phyloP scores from a whole-genome alignment of 2,113 vertebrate genomes.

The Chiloscyllium plagiosum region DNA sequence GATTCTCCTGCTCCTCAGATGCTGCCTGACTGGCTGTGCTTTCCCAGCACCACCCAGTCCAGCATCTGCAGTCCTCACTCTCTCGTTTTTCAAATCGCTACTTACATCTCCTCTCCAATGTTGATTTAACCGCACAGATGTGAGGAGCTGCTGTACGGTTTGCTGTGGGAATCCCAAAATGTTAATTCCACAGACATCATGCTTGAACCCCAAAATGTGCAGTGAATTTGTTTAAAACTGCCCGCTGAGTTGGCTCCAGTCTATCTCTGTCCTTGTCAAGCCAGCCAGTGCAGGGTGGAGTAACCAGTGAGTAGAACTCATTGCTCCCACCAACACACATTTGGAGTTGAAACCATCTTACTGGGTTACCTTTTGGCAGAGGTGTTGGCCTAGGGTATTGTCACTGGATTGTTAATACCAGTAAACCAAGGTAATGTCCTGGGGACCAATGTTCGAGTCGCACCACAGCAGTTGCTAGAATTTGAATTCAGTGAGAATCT shows the following conservation, averaged over 20 bases:
- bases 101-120: background rate
- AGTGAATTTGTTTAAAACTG: background rate
- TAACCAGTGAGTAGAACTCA: background rate
- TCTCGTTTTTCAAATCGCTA: background rate
- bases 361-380: background rate
- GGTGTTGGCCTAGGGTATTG: too few relatives aligned
- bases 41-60: too few relatives aligned
- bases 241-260: background rate
- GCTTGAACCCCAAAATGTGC: background rate
- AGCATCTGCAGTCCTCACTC: background rate
- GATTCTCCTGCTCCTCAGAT: too few relatives aligned
- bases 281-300: background rate
- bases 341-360: background rate
- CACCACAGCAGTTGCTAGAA: too few relatives aligned
- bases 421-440: too few relatives aligned
- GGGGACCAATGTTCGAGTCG: too few relatives aligned
- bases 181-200: too few relatives aligned
- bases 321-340: background rate
- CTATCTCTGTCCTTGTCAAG: background rate
- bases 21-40: too few relatives aligned
- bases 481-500: too few relatives aligned
- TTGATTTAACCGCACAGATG: too few relatives aligned
- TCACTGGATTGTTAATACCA: too few relatives aligned
- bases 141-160: background rate
- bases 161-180: background rate